Evolutionary conservation across 2,888 invertebrate genomes (phyloP).

Genomic region (Cyclophora albipunctata): DNA sequence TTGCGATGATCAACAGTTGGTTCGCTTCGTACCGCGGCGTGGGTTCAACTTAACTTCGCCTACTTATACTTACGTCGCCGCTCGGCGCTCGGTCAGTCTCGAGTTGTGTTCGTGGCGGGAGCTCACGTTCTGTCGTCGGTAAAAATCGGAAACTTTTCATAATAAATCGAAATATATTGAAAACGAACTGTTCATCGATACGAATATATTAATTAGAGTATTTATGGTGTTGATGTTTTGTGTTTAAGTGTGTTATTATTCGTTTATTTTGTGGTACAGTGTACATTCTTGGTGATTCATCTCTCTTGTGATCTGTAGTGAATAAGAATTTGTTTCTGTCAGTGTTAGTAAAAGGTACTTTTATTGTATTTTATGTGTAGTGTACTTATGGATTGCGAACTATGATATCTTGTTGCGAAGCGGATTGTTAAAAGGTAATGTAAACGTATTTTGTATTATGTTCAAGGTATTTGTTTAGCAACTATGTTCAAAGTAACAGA

Average conservation of each 20-base stretch:
- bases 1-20: constrained; percentile 51
- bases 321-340: constrained; percentile 61
- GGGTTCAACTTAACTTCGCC: constrained; percentile 48
- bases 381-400: constrained; percentile 31
- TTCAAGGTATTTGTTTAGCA: too few species aligned
- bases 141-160: constrained; percentile 50
- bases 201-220: constrained; percentile 35
- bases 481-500: too few species aligned
- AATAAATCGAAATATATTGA: constrained; percentile 40
- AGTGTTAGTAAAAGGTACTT: constrained; percentile 43
- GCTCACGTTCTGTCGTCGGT: constrained; percentile 25
- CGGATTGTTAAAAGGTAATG: too few species aligned
- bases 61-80: constrained; percentile 49
- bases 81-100: too few species aligned
- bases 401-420: constrained; percentile 23
- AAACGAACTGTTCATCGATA: constrained; percentile 21
- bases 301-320: constrained; percentile 39
- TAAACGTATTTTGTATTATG: too few species aligned
- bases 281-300: constrained; percentile 72
- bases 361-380: constrained; percentile 44
- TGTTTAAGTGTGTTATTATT: constrained; percentile 39
- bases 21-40: constrained; percentile 33
- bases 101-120: constrained; percentile 23
- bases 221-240: constrained; percentile 36
- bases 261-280: constrained; percentile 40